Evolutionary conservation across 2,888 invertebrate species (phyloP).

Genomic region (Epinotia ramella): DNA sequence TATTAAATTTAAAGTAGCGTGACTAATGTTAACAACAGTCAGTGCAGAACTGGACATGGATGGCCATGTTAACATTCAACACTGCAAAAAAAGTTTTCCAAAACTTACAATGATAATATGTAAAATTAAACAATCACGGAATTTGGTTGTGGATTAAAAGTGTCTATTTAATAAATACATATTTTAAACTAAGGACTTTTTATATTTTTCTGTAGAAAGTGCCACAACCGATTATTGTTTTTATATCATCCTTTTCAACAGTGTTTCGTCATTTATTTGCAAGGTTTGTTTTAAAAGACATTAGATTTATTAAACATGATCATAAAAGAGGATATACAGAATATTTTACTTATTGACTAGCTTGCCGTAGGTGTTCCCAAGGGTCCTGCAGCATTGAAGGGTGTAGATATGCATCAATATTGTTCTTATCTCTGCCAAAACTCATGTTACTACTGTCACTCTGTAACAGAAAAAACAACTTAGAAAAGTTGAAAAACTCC

Average conservation of each 20-base stretch:
- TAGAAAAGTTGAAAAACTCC: no score
- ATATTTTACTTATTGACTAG: constrained; percentile 46
- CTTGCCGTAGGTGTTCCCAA: constrained; percentile 66
- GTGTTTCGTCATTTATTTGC: not conserved
- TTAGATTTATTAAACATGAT: not conserved
- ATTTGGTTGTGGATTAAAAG: no score
- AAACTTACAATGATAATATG: no score
- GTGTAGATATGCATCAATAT: constrained; percentile 75
- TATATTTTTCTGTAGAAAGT: no score
- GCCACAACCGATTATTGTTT: no score
- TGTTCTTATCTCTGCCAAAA: constrained; percentile 59
- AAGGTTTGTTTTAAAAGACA: not conserved
- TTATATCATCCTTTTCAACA: no score
- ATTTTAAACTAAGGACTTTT: no score
- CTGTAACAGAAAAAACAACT: constrained; percentile 71
- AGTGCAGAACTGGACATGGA: no score
- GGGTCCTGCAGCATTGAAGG: constrained; percentile 79
- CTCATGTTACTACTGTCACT: constrained; percentile 73
- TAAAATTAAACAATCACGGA: no score
- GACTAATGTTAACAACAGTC: not conserved
- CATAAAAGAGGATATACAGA: not conserved
- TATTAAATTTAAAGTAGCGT: no score
- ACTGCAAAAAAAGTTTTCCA: no score
- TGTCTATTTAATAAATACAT: no score
- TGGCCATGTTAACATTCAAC: not conserved